Evolutionary conservation across 2,797 vertebrate species (phyloP), one percentile per base, ranked within the genome.

Genomic region (Saxicola maurus): DNA sequence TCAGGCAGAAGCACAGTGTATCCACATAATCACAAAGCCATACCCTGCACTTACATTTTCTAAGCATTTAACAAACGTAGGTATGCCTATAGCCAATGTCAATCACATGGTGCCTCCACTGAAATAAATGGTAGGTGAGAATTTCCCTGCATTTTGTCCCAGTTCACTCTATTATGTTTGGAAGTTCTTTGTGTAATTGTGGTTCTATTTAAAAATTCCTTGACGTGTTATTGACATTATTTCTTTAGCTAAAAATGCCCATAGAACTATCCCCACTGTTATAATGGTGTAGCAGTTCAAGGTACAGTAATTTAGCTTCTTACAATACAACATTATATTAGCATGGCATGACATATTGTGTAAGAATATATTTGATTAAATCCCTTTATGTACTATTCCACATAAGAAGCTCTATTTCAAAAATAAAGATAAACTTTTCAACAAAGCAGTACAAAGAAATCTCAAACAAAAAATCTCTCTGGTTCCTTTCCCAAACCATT

Each of bases 1-100:
- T 97, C 99, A 99, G 97, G 98, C 99, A 1, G 99, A 99, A 71
- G 98, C 99, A 10, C 99, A 99, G 95, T 99, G 99, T 99, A 99
- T 99, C 99, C 98, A 95, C 90, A 55, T 35, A 79, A 92, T 89
- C 73, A 49, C 51, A 85, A 59, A 61, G 43, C 37, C 40, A 10
- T 67, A 37, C 16, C 33, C 40, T 30, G 11, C 68, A 79, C 21
- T 82, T 82, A 51, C 0, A 1, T 59, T 75, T 78, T 55, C 56
- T 31, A 11, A 38, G 49, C 31, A 77, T 92, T 55, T 45, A 28
- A 76, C 86, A 68, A 68, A 75, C 1, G 4, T 66, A 74, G 68
- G 53, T 75, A 76, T 11, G 24, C 25, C 6, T 67, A 16, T 38
- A 87, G 45, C 38, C 10, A 56, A 48, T 86, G 77, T 65, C 13